Conservation (phyloP, 2,888 invertebrate genomes). For the Ophraella communa region DNA sequence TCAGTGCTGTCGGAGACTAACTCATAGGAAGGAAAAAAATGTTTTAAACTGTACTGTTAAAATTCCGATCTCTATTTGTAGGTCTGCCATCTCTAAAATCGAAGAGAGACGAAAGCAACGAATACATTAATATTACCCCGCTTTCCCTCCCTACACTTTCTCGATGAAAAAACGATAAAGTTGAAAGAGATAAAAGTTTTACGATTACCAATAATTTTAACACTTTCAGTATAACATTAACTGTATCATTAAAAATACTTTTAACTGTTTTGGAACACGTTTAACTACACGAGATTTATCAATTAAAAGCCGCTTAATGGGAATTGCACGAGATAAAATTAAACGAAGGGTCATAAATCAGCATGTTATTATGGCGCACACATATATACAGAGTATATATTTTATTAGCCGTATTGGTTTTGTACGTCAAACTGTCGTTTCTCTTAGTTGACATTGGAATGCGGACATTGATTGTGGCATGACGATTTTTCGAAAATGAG, state of each 20-base stretch:
- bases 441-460: no score
- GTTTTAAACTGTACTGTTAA: no score
- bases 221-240: constrained; percentile 25
- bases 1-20: no score
- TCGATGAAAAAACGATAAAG: constrained; percentile 14
- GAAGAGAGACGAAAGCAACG: neutral
- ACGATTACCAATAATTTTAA: constrained; percentile 23
- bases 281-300: constrained; percentile 24
- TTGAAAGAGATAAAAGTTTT: constrained; percentile 20
- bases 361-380: neutral
- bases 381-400: neutral
- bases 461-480: no score
- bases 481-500: no score
- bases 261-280: constrained; percentile 12
- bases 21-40: no score
- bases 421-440: neutral
- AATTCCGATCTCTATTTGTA: no score
- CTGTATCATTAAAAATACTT: constrained; percentile 19
- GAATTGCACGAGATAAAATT: constrained; percentile 15
- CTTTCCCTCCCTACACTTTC: no score
- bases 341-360: constrained; percentile 14
- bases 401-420: neutral
- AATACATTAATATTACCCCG: constrained; percentile 22
- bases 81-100: neutral
- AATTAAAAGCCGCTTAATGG: constrained; percentile 24